These are phyloP conservation scores for Drosophila aldrichi DNA, from an alignment of 2,888 invertebrate species.

Conservation along the genomic window DNA sequence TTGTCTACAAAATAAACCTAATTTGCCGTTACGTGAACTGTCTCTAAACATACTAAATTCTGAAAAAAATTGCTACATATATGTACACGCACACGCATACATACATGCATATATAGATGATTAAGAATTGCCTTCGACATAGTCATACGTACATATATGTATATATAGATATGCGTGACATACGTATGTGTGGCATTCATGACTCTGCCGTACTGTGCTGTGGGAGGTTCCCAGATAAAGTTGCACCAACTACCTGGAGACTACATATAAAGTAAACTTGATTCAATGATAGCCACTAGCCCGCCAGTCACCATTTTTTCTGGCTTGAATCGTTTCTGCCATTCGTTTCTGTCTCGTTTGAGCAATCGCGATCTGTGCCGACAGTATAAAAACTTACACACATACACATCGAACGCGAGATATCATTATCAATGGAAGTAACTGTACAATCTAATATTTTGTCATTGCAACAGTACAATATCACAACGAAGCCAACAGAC, in stretches of 20 bases:
- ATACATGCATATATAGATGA: conserved; percentile 32
- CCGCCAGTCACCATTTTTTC: neutral
- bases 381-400: neutral
- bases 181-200: conserved; percentile 11
- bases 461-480: conserved; percentile 57
- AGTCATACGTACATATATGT: conserved; percentile 14
- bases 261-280: neutral
- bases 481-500: conserved; percentile 36
- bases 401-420: conserved; percentile 44
- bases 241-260: conserved; percentile 12
- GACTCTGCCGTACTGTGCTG: neutral
- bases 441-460: conserved; percentile 61
- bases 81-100: neutral
- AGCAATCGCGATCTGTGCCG: neutral
- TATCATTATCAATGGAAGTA: conserved; percentile 72
- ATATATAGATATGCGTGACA: conserved; percentile 34
- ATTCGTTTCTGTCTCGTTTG: neutral
- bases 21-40: conserved; percentile 50
- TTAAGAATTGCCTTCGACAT: conserved; percentile 57
- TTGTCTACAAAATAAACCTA: conserved; percentile 6
- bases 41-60: conserved; percentile 67
- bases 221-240: conserved; percentile 37
- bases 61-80: conserved; percentile 29
- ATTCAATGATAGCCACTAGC: neutral
- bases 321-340: too few relatives aligned